Conservation (phyloP, 1,140 invertebrate species). For the Orchestia grillus region DNA sequence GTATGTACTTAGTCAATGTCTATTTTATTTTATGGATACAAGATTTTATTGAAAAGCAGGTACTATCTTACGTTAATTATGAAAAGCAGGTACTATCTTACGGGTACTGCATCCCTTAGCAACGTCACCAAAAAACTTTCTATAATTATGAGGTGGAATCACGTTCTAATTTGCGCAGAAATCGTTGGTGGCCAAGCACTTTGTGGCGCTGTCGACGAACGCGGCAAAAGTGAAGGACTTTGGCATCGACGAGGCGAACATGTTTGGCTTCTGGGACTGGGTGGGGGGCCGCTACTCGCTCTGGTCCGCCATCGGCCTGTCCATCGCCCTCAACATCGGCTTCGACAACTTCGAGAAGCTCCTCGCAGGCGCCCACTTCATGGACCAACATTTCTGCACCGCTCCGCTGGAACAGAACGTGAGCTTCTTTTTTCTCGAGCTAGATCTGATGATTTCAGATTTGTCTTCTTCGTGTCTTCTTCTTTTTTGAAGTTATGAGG, state of each 20-base stretch:
- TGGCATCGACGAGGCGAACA: constrained; percentile 96
- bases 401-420: constrained; percentile 96
- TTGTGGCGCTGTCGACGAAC: constrained; percentile 98
- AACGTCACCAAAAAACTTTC: no score
- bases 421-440: constrained; percentile 70
- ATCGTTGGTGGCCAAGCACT: constrained; percentile 77
- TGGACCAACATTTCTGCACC: constrained; percentile 94
- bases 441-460: no score
- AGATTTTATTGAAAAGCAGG: no score
- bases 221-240: constrained; percentile 92
- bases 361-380: constrained; percentile 82
- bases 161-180: constrained; percentile 74
- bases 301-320: constrained; percentile 85
- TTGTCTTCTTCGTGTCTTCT: no score
- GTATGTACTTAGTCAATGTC: no score
- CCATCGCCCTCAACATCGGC: constrained; percentile 93
- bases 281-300: constrained; percentile 85
- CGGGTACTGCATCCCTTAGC: no score
- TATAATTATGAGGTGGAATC: no score
- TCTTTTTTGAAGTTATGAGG: neutral
- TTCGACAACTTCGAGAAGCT: constrained; percentile 96
- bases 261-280: constrained; percentile 99
- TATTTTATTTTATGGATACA: no score
- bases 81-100: no score
- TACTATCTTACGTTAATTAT: no score